A percentile compares a stretch with the other conserved stretches of the same genome.
Evolutionary conservation across 2,888 invertebrate genomes (phyloP).

Genomic region (Agriopis marginaria): DNA sequence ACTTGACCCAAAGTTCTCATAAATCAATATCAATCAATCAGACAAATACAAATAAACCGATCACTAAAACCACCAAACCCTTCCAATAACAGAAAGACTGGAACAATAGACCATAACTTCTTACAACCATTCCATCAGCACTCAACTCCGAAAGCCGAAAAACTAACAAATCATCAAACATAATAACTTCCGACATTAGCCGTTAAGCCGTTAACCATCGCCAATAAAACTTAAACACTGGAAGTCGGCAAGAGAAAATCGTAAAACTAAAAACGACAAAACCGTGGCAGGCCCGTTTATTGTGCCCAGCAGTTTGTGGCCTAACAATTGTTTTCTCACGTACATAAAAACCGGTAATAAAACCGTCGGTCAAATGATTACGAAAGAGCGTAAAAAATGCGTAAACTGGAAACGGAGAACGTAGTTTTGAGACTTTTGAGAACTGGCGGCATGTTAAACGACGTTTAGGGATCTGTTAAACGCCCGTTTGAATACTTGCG

Average conservation of each 20-base stretch:
- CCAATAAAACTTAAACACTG: conserved; percentile 69
- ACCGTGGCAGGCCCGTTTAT: conserved; percentile 54
- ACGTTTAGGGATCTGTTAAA: conserved; percentile 19
- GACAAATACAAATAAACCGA: neutral
- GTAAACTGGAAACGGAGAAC: conserved; percentile 45
- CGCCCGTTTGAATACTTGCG: conserved; percentile 3
- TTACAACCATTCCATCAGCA: conserved; percentile 18
- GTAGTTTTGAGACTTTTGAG: conserved; percentile 14
- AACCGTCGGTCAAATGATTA: conserved; percentile 62
- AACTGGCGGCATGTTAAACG: conserved; percentile 8
- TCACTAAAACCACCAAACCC: conserved; percentile 12
- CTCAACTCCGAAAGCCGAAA: conserved; percentile 34
- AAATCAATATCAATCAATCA: conserved; percentile 4
- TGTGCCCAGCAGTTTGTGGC: conserved; percentile 60
- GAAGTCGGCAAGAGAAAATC: conserved; percentile 39
- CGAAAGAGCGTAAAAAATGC: conserved; percentile 51
- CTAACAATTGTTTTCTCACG: conserved; percentile 78
- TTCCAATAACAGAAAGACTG: conserved; percentile 7
- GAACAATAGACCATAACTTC: conserved; percentile 21
- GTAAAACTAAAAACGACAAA: conserved; percentile 45
- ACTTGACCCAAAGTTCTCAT: neutral
- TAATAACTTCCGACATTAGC: conserved; percentile 45
- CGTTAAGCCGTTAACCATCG: conserved; percentile 60
- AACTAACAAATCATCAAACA: conserved; percentile 45
- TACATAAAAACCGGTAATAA: conserved; percentile 70